Percentiles rank a stretch among this genome's conserved stretches.
These are phyloP conservation scores for Enteromius viviparus DNA, from an alignment of 2,797 vertebrate species.

Conservation along the genomic window DNA sequence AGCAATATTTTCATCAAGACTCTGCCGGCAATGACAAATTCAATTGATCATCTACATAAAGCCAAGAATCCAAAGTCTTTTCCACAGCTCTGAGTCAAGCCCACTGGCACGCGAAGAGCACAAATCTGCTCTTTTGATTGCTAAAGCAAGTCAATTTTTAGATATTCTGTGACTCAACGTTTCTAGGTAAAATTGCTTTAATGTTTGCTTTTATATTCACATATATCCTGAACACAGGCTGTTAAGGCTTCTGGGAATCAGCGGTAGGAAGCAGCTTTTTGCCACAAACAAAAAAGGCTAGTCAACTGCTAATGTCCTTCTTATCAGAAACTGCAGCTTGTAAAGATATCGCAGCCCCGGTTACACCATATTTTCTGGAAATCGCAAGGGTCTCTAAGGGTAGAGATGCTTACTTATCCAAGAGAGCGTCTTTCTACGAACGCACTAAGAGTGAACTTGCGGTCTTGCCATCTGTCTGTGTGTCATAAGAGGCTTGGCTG, in stretches of 20 bases:
- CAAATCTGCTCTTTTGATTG: not conserved
- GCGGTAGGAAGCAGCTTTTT: constrained; percentile 40
- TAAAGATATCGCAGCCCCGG: constrained; percentile 49
- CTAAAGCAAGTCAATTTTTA: not conserved
- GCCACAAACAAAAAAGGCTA: constrained; percentile 18
- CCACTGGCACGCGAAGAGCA: not conserved
- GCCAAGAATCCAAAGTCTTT: not conserved
- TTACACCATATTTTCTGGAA: constrained; percentile 54
- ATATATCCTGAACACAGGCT: constrained; percentile 4
- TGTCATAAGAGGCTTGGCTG: constrained; percentile 66
- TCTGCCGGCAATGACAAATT: not conserved
- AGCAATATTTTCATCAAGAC: not conserved
- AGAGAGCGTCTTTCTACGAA: constrained; percentile 61
- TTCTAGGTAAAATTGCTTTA: not conserved
- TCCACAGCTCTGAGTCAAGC: not conserved
- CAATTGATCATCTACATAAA: not conserved
- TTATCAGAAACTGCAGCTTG: constrained; percentile 68
- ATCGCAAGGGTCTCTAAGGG: not conserved
- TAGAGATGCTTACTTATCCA: constrained; percentile 66
- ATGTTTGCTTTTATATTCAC: not conserved
- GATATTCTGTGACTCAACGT: not conserved
- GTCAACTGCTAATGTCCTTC: constrained; percentile 45
- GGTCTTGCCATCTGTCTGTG: constrained; percentile 61
- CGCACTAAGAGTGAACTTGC: constrained; percentile 26
- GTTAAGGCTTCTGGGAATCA: not conserved